These are phyloP conservation scores for Brachyrhaphis roseni DNA, from an alignment of 2,797 vertebrate genomes.

Conservation along the genomic window DNA sequence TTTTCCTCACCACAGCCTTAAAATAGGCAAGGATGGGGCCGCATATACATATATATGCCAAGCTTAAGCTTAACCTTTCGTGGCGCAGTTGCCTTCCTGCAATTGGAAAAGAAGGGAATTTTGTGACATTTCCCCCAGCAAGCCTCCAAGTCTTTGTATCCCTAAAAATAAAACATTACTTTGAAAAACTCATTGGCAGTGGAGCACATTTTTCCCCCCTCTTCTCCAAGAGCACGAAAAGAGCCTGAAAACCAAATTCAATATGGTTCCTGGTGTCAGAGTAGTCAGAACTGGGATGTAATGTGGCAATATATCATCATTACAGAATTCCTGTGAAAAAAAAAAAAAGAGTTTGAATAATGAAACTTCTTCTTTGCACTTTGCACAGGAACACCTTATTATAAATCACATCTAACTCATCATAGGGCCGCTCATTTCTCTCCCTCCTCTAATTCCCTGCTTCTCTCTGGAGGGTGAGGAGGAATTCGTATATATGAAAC, in stretches of 20 bases:
- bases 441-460: constrained; percentile 45
- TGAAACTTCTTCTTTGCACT: constrained; percentile 54
- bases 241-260: constrained; percentile 60
- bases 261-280: constrained; percentile 47
- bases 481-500: constrained; percentile 61
- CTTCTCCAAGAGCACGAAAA: constrained; percentile 25
- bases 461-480: constrained; percentile 43
- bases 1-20: constrained; percentile 2
- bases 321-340: constrained; percentile 42
- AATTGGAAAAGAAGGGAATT: constrained; percentile 30
- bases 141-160: constrained; percentile 34
- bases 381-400: constrained; percentile 57
- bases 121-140: constrained; percentile 32
- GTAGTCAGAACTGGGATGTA: constrained; percentile 51
- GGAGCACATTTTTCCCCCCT: constrained; percentile 23
- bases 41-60: constrained; percentile 36
- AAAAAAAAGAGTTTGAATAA: constrained; percentile 48
- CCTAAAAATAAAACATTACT: constrained; percentile 46
- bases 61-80: constrained; percentile 31
- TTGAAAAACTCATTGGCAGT: constrained; percentile 22
- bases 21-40: neutral
- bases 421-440: constrained; percentile 53
- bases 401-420: constrained; percentile 61
- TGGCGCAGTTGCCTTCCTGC: constrained; percentile 1
- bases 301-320: constrained; percentile 72